phyloP scores from a whole-genome alignment of 2,113 vertebrate species.

The Ivindomyrus marchei region DNA sequence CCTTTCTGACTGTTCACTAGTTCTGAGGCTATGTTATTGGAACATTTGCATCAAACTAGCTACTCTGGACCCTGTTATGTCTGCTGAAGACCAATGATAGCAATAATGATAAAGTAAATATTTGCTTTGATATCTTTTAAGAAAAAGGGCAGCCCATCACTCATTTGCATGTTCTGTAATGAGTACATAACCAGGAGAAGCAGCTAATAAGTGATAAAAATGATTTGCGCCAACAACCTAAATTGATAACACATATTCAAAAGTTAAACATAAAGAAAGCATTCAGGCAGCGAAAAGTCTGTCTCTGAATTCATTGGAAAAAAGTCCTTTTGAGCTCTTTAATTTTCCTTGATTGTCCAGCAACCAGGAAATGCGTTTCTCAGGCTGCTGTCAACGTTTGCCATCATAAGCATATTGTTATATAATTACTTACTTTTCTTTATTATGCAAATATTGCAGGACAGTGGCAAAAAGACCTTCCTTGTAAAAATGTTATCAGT shows the following conservation, averaged over 20 bases:
- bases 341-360: neutral
- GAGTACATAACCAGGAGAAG: neutral
- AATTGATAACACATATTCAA: neutral
- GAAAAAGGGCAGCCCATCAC: neutral
- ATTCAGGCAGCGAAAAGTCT: neutral
- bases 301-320: neutral
- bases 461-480: slow-evolving; percentile 19
- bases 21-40: neutral
- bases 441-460: slow-evolving; percentile 20
- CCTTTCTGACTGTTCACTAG: neutral
- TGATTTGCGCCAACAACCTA: neutral
- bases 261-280: neutral
- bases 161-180: neutral
- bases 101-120: neutral
- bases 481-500: slow-evolving; percentile 8
- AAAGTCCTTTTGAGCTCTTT: neutral
- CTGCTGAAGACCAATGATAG: neutral
- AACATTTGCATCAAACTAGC: neutral
- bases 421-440: slow-evolving; percentile 27
- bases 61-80: neutral
- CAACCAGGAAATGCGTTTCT: slow-evolving; percentile 22
- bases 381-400: slow-evolving; percentile 7
- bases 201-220: neutral
- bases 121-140: neutral
- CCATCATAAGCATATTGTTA: slow-evolving; percentile 28